Base-by-base conservation (phyloP, 2,797 vertebrate species). In the Falco naumanni region DNA sequence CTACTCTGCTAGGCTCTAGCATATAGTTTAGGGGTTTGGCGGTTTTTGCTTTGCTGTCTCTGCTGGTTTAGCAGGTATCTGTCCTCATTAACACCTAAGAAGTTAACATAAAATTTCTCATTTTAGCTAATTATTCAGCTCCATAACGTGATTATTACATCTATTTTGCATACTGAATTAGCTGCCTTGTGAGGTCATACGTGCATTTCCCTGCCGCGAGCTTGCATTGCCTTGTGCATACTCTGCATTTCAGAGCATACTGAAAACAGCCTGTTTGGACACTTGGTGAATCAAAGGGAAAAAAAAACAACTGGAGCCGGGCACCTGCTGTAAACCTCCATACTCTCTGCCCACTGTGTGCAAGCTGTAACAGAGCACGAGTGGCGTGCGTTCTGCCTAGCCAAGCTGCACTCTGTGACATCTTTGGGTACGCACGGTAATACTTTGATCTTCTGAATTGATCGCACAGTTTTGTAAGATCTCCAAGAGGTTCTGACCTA, bases 331-430 rank as follows among this genome's bases (percentile, higher is more conserved):
- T 34, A 51, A 64, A 33, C 34, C 69, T 84, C 9, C 34, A n/a
- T 54, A 43, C 72, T 45, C 61, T 70, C 64, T 92, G 18, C 13
- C 72, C 34, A 3, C 26, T 56, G 59, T 25, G 54, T 39, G 12
- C 16, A 3, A 72, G 43, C 59, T 45, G 75, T 48, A 13, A 33
- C 5, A 34, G 33, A n/a, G 63, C 6, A 3, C 25, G 0, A 3
- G 10, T 39, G 15, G 11, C 11, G 1, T 17, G 1, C 20, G 29
- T 37, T 82, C 50, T 84, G 8, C 39, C 4, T 29, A 48, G 51
- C 9, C 26, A 29, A 26, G 22, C 16, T 47, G 34, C 20, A 37
- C 28, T 37, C 0, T 21, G 5, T 12, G 45, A 37, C 4, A 1
- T 12, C 5, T 39, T 65, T 77, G 48, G 25, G 41, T 59, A 6